Evolutionary conservation across 2,113 vertebrate species (phyloP), one percentile per base, ranked within the genome.

Genomic region (Malurus cyaneus): DNA sequence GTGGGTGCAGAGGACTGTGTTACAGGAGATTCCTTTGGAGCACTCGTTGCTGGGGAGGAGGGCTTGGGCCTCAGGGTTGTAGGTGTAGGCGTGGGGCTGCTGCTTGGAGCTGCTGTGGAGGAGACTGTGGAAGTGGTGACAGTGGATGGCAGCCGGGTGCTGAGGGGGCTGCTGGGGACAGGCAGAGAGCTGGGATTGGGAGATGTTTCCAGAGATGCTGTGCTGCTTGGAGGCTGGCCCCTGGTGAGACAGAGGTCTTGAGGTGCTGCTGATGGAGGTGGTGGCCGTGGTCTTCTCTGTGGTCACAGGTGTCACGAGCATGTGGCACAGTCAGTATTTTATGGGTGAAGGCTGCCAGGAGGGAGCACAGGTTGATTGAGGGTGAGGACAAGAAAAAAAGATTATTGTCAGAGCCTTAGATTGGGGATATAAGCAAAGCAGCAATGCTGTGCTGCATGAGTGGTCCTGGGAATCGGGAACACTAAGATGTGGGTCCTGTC

Each of bases 261-360:
- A 60, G 20, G 86, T 93, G 65, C 23, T 92, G 89, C 31, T 42
- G 21, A 32, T 8, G 83, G n/a, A 59, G 5, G 56, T 18, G 20
- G 18, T 0, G 2, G 84, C 4, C 0, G 46, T 86, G 17, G 79
- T 79, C 74, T n/a, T 47, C 3, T 79, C 13, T 0, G 31, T 74
- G 44, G 50, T 67, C 16, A 52, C 4, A 23, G 26, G 52, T 0
- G 82, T 34, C 4, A 2, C 34, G n/a, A 3, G 14, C 4, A 25
- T 71, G 86, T 5, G 70, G 52, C 56, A 69, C 15, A 0, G 92
- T 42, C 28, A 61, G 54, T 26, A 16, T 1, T 14, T 3, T 9
- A 1, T 16, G 65, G 8, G 61, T 80, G 72, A 29, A 2, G 6
- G 66, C 91, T 95, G 80, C 1, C 1, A 13, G 29, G 53, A 80